Base-by-base conservation (phyloP, 1,140 invertebrate genomes). In the Lasioglossum baleicum region DNA sequence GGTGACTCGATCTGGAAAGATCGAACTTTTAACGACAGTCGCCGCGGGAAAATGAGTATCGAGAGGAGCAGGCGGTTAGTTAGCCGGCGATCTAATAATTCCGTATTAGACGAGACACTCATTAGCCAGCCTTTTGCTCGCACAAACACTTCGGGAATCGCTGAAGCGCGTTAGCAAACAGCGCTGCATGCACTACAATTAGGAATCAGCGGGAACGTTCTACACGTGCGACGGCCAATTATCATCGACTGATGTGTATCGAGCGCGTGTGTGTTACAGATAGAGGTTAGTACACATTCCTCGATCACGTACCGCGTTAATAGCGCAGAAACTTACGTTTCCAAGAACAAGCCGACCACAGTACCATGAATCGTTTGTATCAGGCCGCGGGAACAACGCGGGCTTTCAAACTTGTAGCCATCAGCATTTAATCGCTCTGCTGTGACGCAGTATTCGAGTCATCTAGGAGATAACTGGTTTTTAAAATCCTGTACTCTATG, bases 151-250 rank as follows among this genome's bases (percentile, higher is more conserved):
- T 58, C 20, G n/a, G 56, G 17, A n/a, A 8, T 58, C 56, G 56
- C 20, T 8, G 17, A 58, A n/a, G 17, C 17, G 56, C 20, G 56
- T n/a, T 1, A 17, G 56, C 56, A n/a, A 58, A 58, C 56, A 58
- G 56, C 7, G 20, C 7, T 8, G 56, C 56, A 58, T 58, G 56
- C 20, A n/a, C 56, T 58, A 58, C 56, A 58, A 58, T 58, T 58
- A 58, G 56, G 56, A 58, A 58, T 58, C 56, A 58, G 20, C 56
- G n/a, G 56, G 56, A n/a, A n/a, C 17, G 56, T 58, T n/a, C 20
- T 20, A 58, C 56, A 58, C 56, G 56, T 8, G 56, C 56, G 56
- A 58, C 56, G 56, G 56, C n/a, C 56, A 58, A 58, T 58, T 58
- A 58, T 58, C 56, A 58, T 58, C 17, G 56, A 58, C 20, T 8